Evolutionary conservation across 2,113 vertebrate species (phyloP), one percentile per base, ranked within the genome.

Genomic region (Plotosus lineatus): DNA sequence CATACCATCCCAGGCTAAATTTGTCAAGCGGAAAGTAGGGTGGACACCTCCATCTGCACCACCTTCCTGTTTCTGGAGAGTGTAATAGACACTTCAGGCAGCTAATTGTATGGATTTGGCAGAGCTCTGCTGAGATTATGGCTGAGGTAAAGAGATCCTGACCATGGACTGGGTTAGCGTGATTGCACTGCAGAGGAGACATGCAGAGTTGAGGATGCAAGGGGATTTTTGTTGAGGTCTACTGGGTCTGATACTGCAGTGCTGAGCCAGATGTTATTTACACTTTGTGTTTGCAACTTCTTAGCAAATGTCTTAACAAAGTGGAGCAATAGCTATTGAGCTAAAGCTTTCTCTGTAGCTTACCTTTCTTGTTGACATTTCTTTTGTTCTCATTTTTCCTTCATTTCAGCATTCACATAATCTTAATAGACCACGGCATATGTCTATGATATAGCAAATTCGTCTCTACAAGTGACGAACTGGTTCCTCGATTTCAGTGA

Each of bases 31-130:
- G 3, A 42, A n/a, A 38, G 68, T 8, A 15, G 1, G 71, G 3
- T 28, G 10, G 15, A 79, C 28, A 50, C 46, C 46, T 72, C 28
- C 23, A 53, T 78, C 48, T 77, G 44, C 42, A 38, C 42, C 17
- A 65, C 26, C 65, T 61, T 31, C 33, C 53, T 50, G 42, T 58
- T 33, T 8, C 26, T 48, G 53, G 28, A 48, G 46, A 72, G 65
- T 36, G 79, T 73, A 84, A 81, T 55, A 26, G 63, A 73, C 48
- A 71, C 66, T 44, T 77, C 40, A 65, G 79, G 28, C 44, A 60
- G 42, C 68, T 80, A 81, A 73, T 63, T 77, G 56, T 56, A 55
- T 48, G 74, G 79, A 71, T 74, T 69, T 63, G 12, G 55, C 21
- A 26, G 40, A 31, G 38, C 21, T 61, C 28, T 74, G 31, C 17